phyloP scores from a whole-genome alignment of 2,113 vertebrate species.

The Herpetotheres cachinnans region DNA sequence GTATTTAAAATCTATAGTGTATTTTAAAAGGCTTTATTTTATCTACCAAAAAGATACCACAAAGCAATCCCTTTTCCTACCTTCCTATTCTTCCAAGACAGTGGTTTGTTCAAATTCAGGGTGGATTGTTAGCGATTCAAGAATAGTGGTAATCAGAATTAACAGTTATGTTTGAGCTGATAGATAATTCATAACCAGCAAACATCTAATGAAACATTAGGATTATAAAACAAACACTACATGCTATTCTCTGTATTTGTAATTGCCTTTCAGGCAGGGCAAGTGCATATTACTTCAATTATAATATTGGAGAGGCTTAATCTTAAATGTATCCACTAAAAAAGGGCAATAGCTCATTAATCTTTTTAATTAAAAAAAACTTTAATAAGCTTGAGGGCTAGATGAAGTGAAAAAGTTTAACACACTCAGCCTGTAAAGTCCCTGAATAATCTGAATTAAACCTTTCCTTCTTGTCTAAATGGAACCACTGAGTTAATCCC shows the following conservation, averaged over 20 bases:
- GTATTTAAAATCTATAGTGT: not conserved
- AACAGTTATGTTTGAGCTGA: constrained; percentile 7
- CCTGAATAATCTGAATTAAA: not conserved
- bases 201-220: constrained; percentile 24
- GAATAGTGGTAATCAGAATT: not conserved
- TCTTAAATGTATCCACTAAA: not conserved
- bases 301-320: not conserved
- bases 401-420: not conserved
- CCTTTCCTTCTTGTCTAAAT: not conserved
- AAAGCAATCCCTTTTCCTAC: not conserved
- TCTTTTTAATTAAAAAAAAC: not conserved
- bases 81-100: not conserved
- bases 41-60: not conserved
- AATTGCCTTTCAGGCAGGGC: not conserved
- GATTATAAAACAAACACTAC: not conserved
- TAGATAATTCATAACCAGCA: constrained; percentile 33
- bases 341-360: not conserved
- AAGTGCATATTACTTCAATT: not conserved
- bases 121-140: not conserved
- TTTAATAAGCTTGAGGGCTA: not conserved
- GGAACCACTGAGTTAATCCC: not conserved
- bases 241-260: not conserved
- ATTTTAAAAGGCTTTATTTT: not conserved
- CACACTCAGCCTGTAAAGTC: not conserved
- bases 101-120: not conserved